Conservation (phyloP, 2,797 vertebrate species). For the Enteromius mattozi region DNA sequence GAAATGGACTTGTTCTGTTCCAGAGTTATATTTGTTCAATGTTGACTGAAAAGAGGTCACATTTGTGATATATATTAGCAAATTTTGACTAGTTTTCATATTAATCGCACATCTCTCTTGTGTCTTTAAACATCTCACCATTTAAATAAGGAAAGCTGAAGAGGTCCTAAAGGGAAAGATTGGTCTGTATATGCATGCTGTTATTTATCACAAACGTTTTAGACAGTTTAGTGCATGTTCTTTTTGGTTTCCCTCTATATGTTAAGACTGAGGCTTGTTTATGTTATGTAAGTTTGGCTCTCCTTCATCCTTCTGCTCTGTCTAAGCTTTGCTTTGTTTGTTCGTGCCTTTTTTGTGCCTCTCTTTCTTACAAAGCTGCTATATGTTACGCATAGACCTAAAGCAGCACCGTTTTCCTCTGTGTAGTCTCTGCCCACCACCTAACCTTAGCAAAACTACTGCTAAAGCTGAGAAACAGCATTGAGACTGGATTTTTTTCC, state of each 20-base stretch:
- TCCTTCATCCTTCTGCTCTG: conserved; percentile 15
- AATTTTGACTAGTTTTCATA: conserved; percentile 14
- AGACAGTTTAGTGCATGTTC: conserved; percentile 41
- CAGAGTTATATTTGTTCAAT: not conserved
- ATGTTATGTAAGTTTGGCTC: conserved; percentile 21
- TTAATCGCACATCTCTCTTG: conserved; percentile 34
- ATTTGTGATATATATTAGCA: conserved; percentile 4
- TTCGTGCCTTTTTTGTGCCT: conserved; percentile 34
- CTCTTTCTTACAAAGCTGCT: conserved; percentile 5
- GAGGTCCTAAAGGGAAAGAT: conserved; percentile 39
- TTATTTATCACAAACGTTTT: conserved; percentile 12
- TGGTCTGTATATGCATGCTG: conserved; percentile 60
- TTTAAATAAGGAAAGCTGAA: conserved; percentile 65
- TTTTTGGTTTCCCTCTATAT: conserved; percentile 31
- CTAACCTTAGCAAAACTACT: conserved; percentile 17
- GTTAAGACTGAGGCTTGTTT: conserved; percentile 31
- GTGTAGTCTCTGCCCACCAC: conserved; percentile 10
- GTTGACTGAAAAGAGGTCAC: conserved; percentile 1
- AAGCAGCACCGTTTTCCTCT: not conserved
- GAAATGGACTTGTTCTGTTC: conserved; percentile 16
- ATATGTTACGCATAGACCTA: conserved; percentile 2
- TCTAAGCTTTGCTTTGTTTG: conserved; percentile 20
- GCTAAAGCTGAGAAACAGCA: conserved; percentile 20
- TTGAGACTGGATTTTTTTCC: not conserved
- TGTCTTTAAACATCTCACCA: conserved; percentile 60